phyloP scores from a whole-genome alignment of 1,140 invertebrate species.

The Ephestia elutella region DNA sequence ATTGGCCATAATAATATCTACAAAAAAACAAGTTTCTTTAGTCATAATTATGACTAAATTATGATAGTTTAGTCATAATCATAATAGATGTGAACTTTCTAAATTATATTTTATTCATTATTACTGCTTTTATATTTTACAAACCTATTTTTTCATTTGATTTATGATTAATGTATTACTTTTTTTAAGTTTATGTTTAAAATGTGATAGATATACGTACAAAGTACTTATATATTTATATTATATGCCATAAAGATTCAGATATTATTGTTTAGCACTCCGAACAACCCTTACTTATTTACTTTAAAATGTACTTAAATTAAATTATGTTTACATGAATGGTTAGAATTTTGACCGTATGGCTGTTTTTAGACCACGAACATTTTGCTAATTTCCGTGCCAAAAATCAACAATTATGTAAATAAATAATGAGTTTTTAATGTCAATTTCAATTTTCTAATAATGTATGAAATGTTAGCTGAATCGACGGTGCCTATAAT shows the following conservation, averaged over 20 bases:
- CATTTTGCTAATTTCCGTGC: slow-evolving; percentile 15
- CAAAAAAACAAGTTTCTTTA: no score
- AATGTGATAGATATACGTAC: slow-evolving; percentile 34
- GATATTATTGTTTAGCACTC: slow-evolving; percentile 12
- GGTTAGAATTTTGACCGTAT: neutral
- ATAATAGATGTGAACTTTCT: no score
- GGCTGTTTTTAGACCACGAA: neutral
- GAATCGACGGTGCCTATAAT: slow-evolving; percentile 57
- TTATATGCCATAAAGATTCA: slow-evolving; percentile 37
- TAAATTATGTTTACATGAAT: neutral
- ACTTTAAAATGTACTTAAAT: neutral
- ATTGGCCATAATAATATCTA: neutral
- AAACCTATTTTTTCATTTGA: slow-evolving; percentile 3
- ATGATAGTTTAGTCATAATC: no score
- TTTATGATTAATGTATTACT: slow-evolving; percentile 25
- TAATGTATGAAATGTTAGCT: slow-evolving; percentile 31
- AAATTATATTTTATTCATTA: no score
- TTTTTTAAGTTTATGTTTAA: neutral
- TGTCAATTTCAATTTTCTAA: neutral
- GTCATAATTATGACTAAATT: no score
- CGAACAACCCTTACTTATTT: neutral
- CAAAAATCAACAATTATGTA: slow-evolving; percentile 12
- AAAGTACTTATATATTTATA: slow-evolving; percentile 64
- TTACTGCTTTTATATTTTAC: slow-evolving; percentile 10
- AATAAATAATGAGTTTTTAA: slow-evolving; percentile 6